Conservation (phyloP, 2,888 invertebrate genomes). For the Caenorhabditis zanzibari region DNA sequence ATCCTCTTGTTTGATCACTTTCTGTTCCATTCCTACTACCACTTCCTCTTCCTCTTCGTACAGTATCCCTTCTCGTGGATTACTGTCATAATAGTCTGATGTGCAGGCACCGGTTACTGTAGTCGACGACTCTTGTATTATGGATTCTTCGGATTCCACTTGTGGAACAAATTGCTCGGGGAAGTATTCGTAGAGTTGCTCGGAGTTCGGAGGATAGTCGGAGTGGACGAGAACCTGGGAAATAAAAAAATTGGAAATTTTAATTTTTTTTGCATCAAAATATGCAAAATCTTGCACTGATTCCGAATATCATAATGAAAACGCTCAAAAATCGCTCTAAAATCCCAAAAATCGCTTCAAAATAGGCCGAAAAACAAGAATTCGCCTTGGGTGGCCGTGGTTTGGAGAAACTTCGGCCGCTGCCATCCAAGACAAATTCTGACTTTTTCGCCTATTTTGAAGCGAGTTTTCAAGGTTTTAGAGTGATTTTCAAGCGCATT, state of each 20-base stretch:
- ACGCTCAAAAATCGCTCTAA: too few relatives aligned
- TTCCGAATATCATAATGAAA: too few relatives aligned
- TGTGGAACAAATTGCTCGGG: constrained; percentile 28
- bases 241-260: too few relatives aligned
- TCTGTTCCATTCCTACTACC: neutral
- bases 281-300: too few relatives aligned
- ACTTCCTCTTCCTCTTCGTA: constrained; percentile 19
- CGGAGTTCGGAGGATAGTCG: neutral
- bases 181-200: constrained; percentile 27
- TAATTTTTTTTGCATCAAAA: too few relatives aligned
- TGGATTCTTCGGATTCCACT: constrained; percentile 15
- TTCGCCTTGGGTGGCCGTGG: too few relatives aligned
- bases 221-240: constrained; percentile 8
- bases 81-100: neutral
- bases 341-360: too few relatives aligned
- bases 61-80: constrained; percentile 2
- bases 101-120: neutral
- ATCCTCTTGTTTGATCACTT: constrained; percentile 24
- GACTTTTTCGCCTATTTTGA: too few relatives aligned
- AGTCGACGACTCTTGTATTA: neutral
- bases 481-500: neutral
- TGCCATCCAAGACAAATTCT: too few relatives aligned
- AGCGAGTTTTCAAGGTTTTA: too few relatives aligned
- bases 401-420: too few relatives aligned
- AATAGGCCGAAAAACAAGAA: too few relatives aligned